Percentiles rank a stretch among this genome's conserved stretches.
Evolutionary conservation across 2,888 invertebrate species (phyloP).

Genomic region (Drosophila birchii): DNA sequence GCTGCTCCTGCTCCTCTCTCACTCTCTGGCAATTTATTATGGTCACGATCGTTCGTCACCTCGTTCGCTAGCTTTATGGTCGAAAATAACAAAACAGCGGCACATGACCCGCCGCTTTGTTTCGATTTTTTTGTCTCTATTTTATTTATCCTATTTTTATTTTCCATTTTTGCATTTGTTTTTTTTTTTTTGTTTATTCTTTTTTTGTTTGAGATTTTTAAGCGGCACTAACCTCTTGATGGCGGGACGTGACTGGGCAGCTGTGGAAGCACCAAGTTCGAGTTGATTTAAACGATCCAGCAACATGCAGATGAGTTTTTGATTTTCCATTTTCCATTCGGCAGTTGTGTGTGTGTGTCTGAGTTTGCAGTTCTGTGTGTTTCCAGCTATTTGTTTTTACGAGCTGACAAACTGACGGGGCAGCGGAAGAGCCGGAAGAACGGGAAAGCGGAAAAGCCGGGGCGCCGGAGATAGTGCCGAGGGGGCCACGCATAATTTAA

Average conservation of each 20-base stretch:
- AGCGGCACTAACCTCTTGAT: constrained; percentile 43
- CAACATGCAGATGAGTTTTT: constrained; percentile 66
- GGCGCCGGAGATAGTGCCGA: constrained; percentile 34
- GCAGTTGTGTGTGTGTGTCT: constrained; percentile 4
- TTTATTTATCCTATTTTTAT: not conserved
- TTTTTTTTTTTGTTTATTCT: constrained; percentile 1
- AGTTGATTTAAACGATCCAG: constrained; percentile 73
- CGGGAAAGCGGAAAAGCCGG: constrained; percentile 1
- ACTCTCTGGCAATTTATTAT: constrained; percentile 42
- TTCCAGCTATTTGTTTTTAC: constrained; percentile 63
- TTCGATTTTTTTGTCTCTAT: not conserved
- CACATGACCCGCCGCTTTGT: constrained; percentile 10
- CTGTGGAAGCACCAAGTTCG: constrained; percentile 1
- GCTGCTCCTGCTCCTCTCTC: not conserved
- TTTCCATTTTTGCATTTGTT: constrained; percentile 5
- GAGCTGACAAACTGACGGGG: constrained; percentile 68
- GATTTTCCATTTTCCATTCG: constrained; percentile 42
- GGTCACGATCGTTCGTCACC: constrained; percentile 51
- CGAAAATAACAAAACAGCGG: constrained; percentile 28
- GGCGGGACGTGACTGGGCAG: constrained; percentile 42
- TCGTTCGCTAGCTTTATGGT: constrained; percentile 45
- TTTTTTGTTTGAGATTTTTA: constrained; percentile 17
- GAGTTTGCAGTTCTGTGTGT: constrained; percentile 11
- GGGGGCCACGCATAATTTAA: constrained; percentile 69
- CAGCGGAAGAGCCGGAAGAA: not conserved